These are phyloP conservation scores for Scrobipalpa atriplicella DNA, from an alignment of 2,888 invertebrate species.

Conservation along the genomic window DNA sequence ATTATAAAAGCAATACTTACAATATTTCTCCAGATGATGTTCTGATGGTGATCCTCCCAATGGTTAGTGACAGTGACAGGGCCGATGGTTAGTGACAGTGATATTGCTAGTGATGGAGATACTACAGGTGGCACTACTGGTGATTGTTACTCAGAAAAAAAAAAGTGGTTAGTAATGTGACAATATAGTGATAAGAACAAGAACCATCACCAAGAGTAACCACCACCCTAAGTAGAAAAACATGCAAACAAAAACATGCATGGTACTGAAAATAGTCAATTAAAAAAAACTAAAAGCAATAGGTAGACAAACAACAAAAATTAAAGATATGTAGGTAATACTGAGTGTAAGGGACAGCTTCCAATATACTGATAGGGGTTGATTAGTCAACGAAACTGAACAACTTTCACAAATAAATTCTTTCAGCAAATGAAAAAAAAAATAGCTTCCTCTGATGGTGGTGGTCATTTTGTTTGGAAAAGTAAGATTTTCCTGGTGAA, in stretches of 20 bases:
- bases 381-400: too few species aligned
- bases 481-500: too few species aligned
- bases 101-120: constrained; percentile 29
- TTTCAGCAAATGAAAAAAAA: too few species aligned
- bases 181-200: constrained; percentile 25
- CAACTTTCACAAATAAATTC: too few species aligned
- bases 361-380: too few species aligned
- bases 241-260: constrained; percentile 33
- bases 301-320: not conserved
- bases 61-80: constrained; percentile 58
- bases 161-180: constrained; percentile 65
- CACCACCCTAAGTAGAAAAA: constrained; percentile 43
- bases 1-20: constrained; percentile 22
- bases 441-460: too few species aligned
- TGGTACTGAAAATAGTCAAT: constrained; percentile 29
- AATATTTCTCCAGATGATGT: not conserved
- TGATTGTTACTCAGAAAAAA: constrained; percentile 70
- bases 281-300: too few species aligned
- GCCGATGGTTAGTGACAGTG: not conserved
- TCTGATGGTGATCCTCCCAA: constrained; percentile 20
- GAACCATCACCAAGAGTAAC: constrained; percentile 62
- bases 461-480: not conserved
- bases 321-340: too few species aligned
- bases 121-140: constrained; percentile 62
- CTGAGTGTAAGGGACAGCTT: too few species aligned